These are phyloP conservation scores for Heliconius aoede DNA, from an alignment of 2,888 invertebrate species.

Conservation along the genomic window DNA sequence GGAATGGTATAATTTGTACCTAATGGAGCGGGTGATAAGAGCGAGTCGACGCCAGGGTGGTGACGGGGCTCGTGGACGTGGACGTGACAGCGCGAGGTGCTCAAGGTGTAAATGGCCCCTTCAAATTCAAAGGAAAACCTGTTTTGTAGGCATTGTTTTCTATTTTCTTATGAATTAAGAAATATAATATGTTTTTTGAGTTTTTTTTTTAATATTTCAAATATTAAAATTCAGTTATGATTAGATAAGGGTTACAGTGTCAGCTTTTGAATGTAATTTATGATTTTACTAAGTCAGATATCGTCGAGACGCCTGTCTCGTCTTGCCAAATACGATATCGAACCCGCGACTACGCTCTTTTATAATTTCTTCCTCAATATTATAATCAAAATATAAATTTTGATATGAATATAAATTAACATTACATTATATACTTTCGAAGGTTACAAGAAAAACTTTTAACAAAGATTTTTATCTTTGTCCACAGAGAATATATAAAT, in stretches of 20 bases:
- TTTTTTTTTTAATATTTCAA: neutral
- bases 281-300: neutral
- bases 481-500: slow-evolving; percentile 23
- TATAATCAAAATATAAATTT: too few species aligned
- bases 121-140: slow-evolving; percentile 52
- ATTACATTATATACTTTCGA: neutral
- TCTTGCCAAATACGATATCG: too few species aligned
- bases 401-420: too few species aligned
- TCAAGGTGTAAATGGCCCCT: slow-evolving; percentile 57
- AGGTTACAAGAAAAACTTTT: neutral
- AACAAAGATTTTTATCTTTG: neutral
- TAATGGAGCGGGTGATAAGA: slow-evolving; percentile 29
- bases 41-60: slow-evolving; percentile 33
- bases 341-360: too few species aligned
- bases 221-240: neutral
- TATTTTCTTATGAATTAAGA: slow-evolving; percentile 23
- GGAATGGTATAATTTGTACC: slow-evolving; percentile 33
- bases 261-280: neutral
- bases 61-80: slow-evolving; percentile 53
- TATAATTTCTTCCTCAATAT: too few species aligned
- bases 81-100: slow-evolving; percentile 58
- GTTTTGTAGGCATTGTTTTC: slow-evolving; percentile 51
- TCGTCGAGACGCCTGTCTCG: too few species aligned
- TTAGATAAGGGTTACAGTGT: neutral
- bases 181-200: neutral